Percentiles rank a stretch among this genome's conserved stretches.
Conservation (phyloP, 2,888 invertebrate species). For the Bembecia ichneumoniformis region DNA sequence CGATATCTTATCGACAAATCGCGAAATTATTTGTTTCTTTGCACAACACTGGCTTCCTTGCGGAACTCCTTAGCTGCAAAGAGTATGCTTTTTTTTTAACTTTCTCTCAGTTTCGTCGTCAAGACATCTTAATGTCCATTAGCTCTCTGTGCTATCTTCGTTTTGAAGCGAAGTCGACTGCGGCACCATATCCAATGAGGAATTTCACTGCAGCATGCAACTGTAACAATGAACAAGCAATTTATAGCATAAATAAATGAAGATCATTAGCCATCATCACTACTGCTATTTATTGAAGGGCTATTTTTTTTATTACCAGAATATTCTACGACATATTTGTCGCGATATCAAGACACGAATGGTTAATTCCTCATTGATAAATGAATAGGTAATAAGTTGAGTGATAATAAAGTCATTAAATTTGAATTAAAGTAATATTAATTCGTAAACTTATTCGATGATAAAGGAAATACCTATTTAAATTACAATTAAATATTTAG, state of each 20-base stretch:
- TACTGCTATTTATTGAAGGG: too few species aligned
- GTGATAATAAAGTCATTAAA: background rate
- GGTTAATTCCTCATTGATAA: background rate
- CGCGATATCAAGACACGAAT: background rate
- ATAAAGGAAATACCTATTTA: too few species aligned
- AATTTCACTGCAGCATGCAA: slow-evolving; percentile 52
- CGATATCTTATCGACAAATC: slow-evolving; percentile 31
- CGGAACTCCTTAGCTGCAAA: slow-evolving; percentile 18
- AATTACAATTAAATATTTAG: too few species aligned
- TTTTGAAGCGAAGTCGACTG: slow-evolving; percentile 38
- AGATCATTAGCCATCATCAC: too few species aligned
- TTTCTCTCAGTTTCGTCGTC: slow-evolving; percentile 25
- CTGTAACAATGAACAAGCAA: slow-evolving; percentile 50
- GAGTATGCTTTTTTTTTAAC: background rate
- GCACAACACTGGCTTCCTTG: slow-evolving; percentile 38
- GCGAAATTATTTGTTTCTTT: slow-evolving; percentile 14
- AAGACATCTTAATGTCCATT: slow-evolving; percentile 28
- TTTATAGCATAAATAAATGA: too few species aligned
- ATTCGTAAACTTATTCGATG: background rate
- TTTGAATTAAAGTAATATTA: background rate
- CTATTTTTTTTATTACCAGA: background rate
- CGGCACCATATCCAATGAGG: slow-evolving; percentile 59
- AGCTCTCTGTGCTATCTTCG: slow-evolving; percentile 1
- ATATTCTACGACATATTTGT: background rate
- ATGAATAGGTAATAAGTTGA: background rate